Base-by-base conservation (phyloP, 2,888 invertebrate species). In the Diachrysia chrysitis region DNA sequence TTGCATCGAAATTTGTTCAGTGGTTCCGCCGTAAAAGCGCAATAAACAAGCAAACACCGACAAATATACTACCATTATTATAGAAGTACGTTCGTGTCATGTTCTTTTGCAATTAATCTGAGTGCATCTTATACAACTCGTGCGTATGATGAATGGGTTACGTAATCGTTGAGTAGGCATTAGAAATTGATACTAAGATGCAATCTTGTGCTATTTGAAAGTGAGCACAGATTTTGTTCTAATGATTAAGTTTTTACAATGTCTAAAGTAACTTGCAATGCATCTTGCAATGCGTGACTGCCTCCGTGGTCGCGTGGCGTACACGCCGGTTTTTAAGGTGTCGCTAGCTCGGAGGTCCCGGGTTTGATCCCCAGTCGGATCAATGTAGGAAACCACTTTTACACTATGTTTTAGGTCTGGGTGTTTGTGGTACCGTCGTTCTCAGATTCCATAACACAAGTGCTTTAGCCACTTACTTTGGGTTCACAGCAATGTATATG, bases 161-260 rank as follows among this genome's bases (percentile, higher is more conserved):
- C 56, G 63, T 62, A 73, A 78, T 60, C 17, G 32, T 77, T 73
- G 62, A 54, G 53, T n/a, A n/a, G n/a, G n/a, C 61, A 78, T 78
- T 75, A 69, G 61, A 62, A 77, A 74, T 76, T 76, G 62, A 46
- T 54, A 53, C 51, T 60, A 21, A 10, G 58, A 19, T 62, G 23
- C n/a, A 60, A 63, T 66, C 46, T 7, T 53, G 58, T 23, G 6
- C 2, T 23, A 17, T 42, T 51, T 57, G 57, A 66, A 66, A 73
- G 72, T 57, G 54, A 62, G 51, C 1, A 42, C 1, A n/a, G 16
- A 42, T n/a, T 42, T 42, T 32, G 42, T 42, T 10, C 37, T 37
- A 37, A 14, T 37, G 14, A 42, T 42, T 42, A n/a, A 5, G 42
- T 42, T 42, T n/a, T n/a, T 42, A n/a, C 6, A n/a, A 0, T 12